Percentiles rank a stretch among this genome's conserved stretches.
Conservation (phyloP, 2,797 vertebrate species). For the Galago senegalensis region DNA sequence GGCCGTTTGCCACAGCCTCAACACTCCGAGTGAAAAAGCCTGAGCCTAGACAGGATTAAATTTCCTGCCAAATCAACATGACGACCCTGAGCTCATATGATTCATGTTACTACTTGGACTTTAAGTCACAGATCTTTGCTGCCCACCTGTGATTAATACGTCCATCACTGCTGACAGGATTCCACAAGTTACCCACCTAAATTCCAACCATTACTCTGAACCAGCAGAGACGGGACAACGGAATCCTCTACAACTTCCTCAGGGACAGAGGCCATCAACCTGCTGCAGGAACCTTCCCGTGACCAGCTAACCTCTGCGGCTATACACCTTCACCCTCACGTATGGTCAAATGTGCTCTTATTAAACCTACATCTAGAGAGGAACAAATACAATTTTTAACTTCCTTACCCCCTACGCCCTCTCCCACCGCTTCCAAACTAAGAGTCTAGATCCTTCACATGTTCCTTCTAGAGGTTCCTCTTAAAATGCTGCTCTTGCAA, state of each 20-base stretch:
- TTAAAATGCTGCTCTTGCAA: not conserved
- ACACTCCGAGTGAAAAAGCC: not conserved
- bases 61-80: not conserved
- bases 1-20: not conserved
- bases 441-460: not conserved
- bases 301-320: not conserved
- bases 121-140: not conserved
- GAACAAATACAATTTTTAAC: not conserved
- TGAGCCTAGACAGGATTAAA: not conserved
- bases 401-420: not conserved
- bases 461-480: not conserved
- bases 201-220: not conserved
- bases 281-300: not conserved
- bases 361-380: not conserved
- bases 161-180: not conserved
- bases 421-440: not conserved
- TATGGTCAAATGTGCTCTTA: not conserved
- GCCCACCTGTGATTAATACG: not conserved
- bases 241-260: not conserved
- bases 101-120: not conserved
- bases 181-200: not conserved
- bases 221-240: not conserved
- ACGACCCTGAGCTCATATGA: not conserved
- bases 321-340: not conserved
- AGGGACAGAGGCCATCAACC: not conserved